Conservation (phyloP, 2,113 vertebrate species). For the Daboia siamensis region DNA sequence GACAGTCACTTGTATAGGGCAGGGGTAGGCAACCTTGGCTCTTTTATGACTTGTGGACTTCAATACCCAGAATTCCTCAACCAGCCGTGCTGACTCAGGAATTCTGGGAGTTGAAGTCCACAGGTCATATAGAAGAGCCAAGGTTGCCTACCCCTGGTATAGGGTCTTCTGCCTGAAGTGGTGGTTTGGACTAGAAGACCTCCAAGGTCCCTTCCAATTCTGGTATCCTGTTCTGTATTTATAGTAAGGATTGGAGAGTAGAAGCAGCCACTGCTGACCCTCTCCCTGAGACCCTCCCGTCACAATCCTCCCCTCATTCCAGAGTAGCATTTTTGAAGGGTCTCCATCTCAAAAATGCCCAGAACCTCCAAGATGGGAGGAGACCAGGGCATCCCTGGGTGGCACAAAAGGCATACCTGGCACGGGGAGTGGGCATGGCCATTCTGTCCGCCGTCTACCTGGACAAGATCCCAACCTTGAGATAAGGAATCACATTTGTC, state of each 20-base stretch:
- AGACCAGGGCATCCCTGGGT: not conserved
- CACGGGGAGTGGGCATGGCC: not conserved
- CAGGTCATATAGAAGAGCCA: no score
- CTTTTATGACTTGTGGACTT: no score
- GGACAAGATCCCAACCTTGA: not conserved
- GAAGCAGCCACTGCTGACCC: not conserved
- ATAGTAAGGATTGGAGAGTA: not conserved
- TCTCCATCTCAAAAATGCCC: not conserved
- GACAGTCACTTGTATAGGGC: not conserved
- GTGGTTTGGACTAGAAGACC: not conserved
- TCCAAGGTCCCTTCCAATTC: not conserved
- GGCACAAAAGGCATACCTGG: not conserved
- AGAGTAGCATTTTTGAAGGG: not conserved
- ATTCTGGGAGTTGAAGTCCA: no score
- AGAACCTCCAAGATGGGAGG: not conserved
- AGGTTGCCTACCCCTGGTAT: not conserved
- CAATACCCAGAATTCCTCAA: no score
- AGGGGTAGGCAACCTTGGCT: no score
- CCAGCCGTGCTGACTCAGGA: no score
- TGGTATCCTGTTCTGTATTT: not conserved
- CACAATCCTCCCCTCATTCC: not conserved
- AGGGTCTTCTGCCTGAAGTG: not conserved
- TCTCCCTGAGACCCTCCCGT: not conserved
- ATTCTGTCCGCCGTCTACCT: not conserved
- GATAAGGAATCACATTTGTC: rapidly evolving